Base-by-base conservation (phyloP, 2,888 invertebrate genomes). In the Belgica antarctica region DNA sequence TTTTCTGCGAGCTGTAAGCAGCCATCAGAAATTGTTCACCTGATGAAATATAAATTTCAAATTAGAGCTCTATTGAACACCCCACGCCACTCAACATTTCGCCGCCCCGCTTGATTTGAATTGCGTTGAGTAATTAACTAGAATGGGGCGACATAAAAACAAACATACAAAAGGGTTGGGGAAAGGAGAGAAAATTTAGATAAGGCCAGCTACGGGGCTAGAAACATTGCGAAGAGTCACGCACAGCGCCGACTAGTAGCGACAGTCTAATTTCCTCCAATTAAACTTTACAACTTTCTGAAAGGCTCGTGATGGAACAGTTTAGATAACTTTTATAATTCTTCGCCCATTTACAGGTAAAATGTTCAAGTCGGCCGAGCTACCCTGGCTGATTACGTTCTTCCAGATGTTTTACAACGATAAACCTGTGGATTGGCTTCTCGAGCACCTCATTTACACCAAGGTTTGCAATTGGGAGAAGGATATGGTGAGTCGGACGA, bases 391-490 rank as follows among this genome's bases (percentile, higher is more conserved):
- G 72, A 88, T 94, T 41, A 91, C 94, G 73, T 97, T 95, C 79
- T 90, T 97, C 75, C 88, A 97, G 77, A 89, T 97, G 86, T 97
- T 98, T 78, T 93, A 94, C 80, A 89, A 88, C 76, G 94, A 96
- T 76, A 95, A 96, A 81, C 97, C 98, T 0, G 95, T 96, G 0
- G 97, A 98, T 77, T 98, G 97, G 97, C 83, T 98, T 4, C 81
- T 97, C 10, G 94, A 95, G 75, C 89, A 94, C 77, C 87, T 95
- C 73, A 85, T 96, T 69, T 88, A 89, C 71, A 93, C 94, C 2
- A 92, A 91, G 79, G 89, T 90, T n/a, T 98, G 97, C 81, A 88
- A 87, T 75, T 85, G 89, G 73, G 89, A 90, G 73, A 90, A 89
- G 76, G 85, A 85, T 75, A 80, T 82, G 72, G 90, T 90, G 78